Base-by-base conservation (phyloP, 2,113 vertebrate genomes). In the Aspiorhynchus laticeps region DNA sequence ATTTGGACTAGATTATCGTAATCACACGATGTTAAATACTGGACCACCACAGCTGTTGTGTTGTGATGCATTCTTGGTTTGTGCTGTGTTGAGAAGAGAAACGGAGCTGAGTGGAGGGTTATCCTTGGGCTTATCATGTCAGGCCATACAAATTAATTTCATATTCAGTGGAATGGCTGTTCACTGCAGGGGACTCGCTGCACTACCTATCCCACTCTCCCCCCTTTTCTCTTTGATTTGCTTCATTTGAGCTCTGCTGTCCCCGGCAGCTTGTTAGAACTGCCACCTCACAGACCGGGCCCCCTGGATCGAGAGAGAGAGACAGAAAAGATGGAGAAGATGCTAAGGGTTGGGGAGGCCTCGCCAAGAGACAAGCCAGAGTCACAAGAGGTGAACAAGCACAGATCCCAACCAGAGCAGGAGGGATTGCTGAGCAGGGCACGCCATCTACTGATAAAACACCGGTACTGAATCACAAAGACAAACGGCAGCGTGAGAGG, bases 261-360 rank as follows among this genome's bases (percentile, higher is more conserved):
- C 95, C 93, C 93, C 89, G 84, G 92, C 91, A 95, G 94, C 95
- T 95, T 95, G 94, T 96, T 95, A 95, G 94, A 94, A 73, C 94
- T 95, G 94, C 94, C 94, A 95, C 94, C 94, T 94, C 93, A 76
- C 92, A 94, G 94, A 94, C 93, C 94, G 91, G 95, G 93, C 93
- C 94, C 94, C 93, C 93, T 94, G 94, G 65, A 31, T 92, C 90
- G 93, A 41, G 67, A 38, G 59, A 33, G 17, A 11, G 61, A 71
- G 17, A 28, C 2, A 59, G 48, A 79, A 33, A 88, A 84, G 84
- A 88, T 88, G 33, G 73, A 90, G 90, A 91, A 92, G 89, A 90
- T 90, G 90, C 67, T 75, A 9, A 43, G 92, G 91, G 91, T 90
- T 86, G 92, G 28, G 90, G 91, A 94, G 91, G 93, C 89, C 90